A percentile compares a stretch with the other conserved stretches of the same genome.
phyloP scores from a whole-genome alignment of 1,140 invertebrate species.

The Orchestia grillus region DNA sequence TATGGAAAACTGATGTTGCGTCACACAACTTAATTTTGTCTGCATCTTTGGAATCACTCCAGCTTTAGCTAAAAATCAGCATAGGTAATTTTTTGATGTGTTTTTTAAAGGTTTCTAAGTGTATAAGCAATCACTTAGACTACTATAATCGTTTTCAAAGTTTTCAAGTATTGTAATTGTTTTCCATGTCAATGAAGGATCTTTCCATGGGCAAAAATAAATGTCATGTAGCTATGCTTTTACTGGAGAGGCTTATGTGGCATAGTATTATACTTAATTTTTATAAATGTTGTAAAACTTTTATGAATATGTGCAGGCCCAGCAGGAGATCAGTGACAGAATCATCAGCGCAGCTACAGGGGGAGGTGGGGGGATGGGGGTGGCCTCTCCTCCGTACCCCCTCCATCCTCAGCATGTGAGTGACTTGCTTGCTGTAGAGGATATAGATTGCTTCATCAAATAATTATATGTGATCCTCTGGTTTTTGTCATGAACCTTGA shows the following conservation, averaged over 20 bases:
- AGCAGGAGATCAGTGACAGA: conserved; percentile 26
- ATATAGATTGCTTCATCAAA: too few relatives aligned
- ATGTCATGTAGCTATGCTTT: neutral
- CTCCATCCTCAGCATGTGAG: conserved; percentile 12
- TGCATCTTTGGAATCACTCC: neutral
- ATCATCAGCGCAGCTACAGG: conserved; percentile 2
- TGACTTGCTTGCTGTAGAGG: neutral
- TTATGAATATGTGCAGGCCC: neutral
- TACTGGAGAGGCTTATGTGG: neutral
- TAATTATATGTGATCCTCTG: too few relatives aligned
- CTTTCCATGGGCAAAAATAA: neutral
- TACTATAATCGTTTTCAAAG: neutral
- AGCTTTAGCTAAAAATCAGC: neutral
- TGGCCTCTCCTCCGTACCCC: conserved; percentile 14
- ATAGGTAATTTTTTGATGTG: neutral
- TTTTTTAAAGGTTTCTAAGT: neutral
- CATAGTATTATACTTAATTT: neutral
- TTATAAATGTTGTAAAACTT: too few relatives aligned
- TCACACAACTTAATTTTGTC: too few relatives aligned
- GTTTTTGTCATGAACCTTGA: too few relatives aligned
- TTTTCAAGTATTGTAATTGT: too few relatives aligned
- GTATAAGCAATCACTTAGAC: neutral
- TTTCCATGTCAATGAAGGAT: neutral
- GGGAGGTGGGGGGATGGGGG: neutral
- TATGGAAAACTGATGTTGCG: neutral